Evolutionary conservation across 2,888 invertebrate genomes (phyloP).

Genomic region (Odontocerum albicorne): DNA sequence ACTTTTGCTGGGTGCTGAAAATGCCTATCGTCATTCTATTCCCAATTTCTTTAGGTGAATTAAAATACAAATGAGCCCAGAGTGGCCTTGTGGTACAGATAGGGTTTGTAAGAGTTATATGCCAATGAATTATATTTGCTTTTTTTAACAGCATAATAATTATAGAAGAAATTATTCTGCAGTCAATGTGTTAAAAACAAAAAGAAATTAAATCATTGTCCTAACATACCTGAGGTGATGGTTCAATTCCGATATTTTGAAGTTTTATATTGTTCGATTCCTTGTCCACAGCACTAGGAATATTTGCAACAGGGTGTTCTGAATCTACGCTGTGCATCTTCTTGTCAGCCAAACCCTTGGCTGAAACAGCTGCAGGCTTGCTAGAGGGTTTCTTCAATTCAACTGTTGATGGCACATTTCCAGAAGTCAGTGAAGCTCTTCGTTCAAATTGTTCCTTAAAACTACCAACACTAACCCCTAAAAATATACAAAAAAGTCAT

Average conservation of each 20-base stretch:
- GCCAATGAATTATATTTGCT: no score
- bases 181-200: not conserved
- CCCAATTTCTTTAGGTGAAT: no score
- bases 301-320: constrained; percentile 41
- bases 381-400: constrained; percentile 21
- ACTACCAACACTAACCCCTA: constrained; percentile 79
- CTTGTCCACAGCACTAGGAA: constrained; percentile 35
- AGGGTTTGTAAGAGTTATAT: no score
- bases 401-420: constrained; percentile 34
- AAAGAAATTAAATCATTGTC: not conserved
- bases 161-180: no score
- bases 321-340: constrained; percentile 57
- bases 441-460: constrained; percentile 86
- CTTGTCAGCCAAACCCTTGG: constrained; percentile 46
- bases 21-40: no score
- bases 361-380: constrained; percentile 7
- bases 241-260: constrained; percentile 57
- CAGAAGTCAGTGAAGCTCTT: constrained; percentile 65
- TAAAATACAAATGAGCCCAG: no score
- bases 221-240: constrained; percentile 41
- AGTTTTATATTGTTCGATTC: constrained; percentile 48
- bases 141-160: no score
- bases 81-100: no score
- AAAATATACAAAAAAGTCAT: constrained; percentile 8
- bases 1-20: no score